These are phyloP conservation scores for Chrysogorgia sp. DNA, from an alignment of 92 coral and sea anemone genomes.

Conservation along the genomic window DNA sequence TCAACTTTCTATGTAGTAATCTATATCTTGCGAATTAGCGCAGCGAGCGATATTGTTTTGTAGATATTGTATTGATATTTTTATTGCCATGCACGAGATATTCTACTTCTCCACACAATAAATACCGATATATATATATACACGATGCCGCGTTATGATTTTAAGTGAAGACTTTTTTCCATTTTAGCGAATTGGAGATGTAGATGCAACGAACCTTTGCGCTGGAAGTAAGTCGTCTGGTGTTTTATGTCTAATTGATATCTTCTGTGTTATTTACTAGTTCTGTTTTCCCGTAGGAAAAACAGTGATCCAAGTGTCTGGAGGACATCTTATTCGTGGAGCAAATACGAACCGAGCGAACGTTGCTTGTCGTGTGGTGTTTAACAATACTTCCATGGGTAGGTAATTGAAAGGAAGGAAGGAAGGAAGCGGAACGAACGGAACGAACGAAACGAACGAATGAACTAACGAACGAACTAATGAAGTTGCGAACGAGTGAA, in stretches of 20 bases:
- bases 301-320: slow-evolving; percentile 3
- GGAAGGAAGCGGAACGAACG: not conserved
- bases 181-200: slow-evolving; percentile 24
- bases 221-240: slow-evolving; percentile 17
- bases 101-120: too few relatives aligned
- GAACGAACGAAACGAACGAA: not conserved
- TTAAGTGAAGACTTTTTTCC: not conserved
- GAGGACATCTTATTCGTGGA: slow-evolving; percentile 8
- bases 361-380: slow-evolving; percentile 32
- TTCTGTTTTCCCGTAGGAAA: slow-evolving; percentile 14
- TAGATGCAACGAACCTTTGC: slow-evolving; percentile 3
- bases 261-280: not conserved
- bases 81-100: too few relatives aligned
- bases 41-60: too few relatives aligned
- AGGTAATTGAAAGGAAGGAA: not conserved
- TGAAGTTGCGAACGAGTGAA: too few relatives aligned
- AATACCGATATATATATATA: too few relatives aligned
- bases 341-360: slow-evolving; percentile 2
- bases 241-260: not conserved
- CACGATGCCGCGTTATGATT: too few relatives aligned
- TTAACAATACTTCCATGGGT: slow-evolving; percentile 14
- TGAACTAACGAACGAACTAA: too few relatives aligned
- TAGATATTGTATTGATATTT: too few relatives aligned
- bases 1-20: too few relatives aligned
- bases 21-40: too few relatives aligned